Conservation (phyloP, 2,888 invertebrate genomes). For the Metopia argyrocephala region DNA sequence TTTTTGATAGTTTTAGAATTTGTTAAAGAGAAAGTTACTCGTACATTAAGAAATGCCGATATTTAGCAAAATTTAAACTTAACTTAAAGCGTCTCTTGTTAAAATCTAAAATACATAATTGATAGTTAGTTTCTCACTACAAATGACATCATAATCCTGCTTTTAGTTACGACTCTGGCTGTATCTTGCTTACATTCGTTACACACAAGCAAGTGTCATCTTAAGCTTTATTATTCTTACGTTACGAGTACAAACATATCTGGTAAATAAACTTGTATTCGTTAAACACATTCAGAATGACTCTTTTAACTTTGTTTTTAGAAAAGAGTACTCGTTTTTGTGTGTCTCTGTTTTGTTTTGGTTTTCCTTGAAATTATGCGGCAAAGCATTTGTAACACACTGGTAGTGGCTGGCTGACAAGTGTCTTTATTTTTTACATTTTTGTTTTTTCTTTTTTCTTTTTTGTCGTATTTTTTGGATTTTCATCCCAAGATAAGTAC, state of each 20-base stretch:
- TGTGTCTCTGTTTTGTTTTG: background rate
- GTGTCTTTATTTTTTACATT: constrained; percentile 49
- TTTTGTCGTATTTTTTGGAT: constrained; percentile 27
- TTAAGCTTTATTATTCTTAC: constrained; percentile 47
- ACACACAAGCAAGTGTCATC: constrained; percentile 70
- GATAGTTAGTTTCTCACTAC: too few relatives aligned
- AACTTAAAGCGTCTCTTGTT: too few relatives aligned
- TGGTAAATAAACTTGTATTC: background rate
- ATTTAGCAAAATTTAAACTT: too few relatives aligned
- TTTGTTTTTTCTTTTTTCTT: too few relatives aligned
- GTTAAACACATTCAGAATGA: background rate
- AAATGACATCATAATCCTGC: constrained; percentile 38
- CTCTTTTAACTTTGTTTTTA: background rate
- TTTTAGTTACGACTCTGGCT: background rate
- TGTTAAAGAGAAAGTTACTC: too few relatives aligned
- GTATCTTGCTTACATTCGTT: constrained; percentile 14
- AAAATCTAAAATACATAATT: too few relatives aligned
- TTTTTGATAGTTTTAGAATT: too few relatives aligned
- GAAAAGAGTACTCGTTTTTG: background rate
- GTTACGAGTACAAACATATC: too few relatives aligned
- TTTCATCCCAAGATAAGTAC: constrained; percentile 43
- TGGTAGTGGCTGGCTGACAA: constrained; percentile 56
- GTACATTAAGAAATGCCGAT: too few relatives aligned
- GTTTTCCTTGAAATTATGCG: constrained; percentile 47
- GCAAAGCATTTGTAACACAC: constrained; percentile 47